Evolutionary conservation across 2,113 vertebrate species (phyloP), one percentile per base, ranked within the genome.

Genomic region (Syngnathus typhle): DNA sequence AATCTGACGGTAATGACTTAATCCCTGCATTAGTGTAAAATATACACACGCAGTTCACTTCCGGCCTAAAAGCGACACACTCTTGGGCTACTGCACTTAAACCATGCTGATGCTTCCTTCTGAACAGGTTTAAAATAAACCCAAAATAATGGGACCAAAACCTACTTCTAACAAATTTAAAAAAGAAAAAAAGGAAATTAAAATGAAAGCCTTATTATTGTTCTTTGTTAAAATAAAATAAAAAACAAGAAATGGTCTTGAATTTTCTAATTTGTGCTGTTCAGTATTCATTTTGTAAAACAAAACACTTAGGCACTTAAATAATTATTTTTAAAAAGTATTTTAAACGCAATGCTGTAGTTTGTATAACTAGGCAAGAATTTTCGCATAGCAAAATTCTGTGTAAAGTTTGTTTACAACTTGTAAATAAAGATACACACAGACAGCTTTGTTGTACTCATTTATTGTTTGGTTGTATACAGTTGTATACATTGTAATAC

Each of bases 1-100:
- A 85, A 88, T 90, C 87, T 83, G 63, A 78, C 51, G 72, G 71
- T 88, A 84, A 88, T 83, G 64, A 77, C 85, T 84, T 89, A 88
- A 90, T 90, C 82, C 71, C 69, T 23, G 68, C 68, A 72, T 84
- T 76, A 79, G 73, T 39, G 43, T 65, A 84, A 79, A 74, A 77
- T 80, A 80, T 67, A 81, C 65, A 47, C 81, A 70, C 74, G 84
- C 78, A 60, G 70, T 73, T 87, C 59, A 72, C 80, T 82, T 82
- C 79, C 84, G 78, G 77, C 67, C 73, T 51, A 68, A 44, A 72
- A 68, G 77, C 73, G 47, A 69, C 67, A 76, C 70, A 65, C 69
- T 49, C 52, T 69, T 59, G 67, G 55, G 67, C 67, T 54, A n/a
- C 56, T 3, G 58, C 72, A 56, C 62, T 18, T 7, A 60, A 66